These are phyloP conservation scores for Aurelia sp. DNA, from an alignment of 30 jellyfish, hydroid and myxozoan genomes.

Conservation along the genomic window DNA sequence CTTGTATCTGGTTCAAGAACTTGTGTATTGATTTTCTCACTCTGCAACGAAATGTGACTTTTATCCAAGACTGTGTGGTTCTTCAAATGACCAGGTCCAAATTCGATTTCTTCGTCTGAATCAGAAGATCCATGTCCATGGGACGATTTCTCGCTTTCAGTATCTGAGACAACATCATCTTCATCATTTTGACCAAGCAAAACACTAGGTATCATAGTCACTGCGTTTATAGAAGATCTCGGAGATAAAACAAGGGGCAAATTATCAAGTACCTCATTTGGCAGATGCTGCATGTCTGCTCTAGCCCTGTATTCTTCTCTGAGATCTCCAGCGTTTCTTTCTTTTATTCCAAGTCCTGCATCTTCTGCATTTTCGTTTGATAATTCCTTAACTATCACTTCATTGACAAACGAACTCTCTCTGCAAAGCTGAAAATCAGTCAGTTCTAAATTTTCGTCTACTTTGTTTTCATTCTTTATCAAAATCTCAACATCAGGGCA, in stretches of 20 bases:
- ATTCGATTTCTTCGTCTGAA: slow-evolving; percentile 66
- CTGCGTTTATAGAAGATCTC: slow-evolving; percentile 9
- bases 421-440: slow-evolving; percentile 20
- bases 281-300: slow-evolving; percentile 58
- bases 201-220: background rate
- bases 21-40: too few species aligned
- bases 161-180: slow-evolving; percentile 5
- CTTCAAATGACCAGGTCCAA: slow-evolving; percentile 21
- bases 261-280: slow-evolving; percentile 35
- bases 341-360: background rate
- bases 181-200: slow-evolving; percentile 21
- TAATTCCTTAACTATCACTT: slow-evolving; percentile 29
- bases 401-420: slow-evolving; percentile 55
- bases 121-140: slow-evolving; percentile 25
- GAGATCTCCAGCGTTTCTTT: slow-evolving; percentile 37
- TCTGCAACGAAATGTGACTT: too few species aligned
- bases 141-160: slow-evolving; percentile 3
- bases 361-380: slow-evolving; percentile 22
- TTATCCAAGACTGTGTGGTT: background rate
- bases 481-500: background rate
- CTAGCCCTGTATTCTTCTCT: slow-evolving; percentile 72
- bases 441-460: background rate
- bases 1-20: too few species aligned
- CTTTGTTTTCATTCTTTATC: background rate
- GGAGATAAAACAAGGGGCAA: slow-evolving; percentile 48